These are phyloP conservation scores for Nyctereutes procyonoides DNA, from an alignment of 2,113 vertebrate species.

Conservation along the genomic window DNA sequence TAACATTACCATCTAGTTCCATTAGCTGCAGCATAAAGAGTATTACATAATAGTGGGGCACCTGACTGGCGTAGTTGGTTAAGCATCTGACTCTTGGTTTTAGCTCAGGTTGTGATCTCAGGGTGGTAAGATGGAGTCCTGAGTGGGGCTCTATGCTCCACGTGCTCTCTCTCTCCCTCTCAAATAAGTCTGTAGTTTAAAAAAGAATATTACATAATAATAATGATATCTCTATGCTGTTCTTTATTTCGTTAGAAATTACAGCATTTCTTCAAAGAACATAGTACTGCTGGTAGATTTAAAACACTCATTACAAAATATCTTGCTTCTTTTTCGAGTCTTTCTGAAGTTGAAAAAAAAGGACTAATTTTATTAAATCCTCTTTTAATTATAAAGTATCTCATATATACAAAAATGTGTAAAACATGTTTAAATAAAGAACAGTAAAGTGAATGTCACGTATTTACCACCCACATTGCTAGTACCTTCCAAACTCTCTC, in stretches of 20 bases:
- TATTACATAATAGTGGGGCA: neutral
- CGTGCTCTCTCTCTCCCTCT: neutral
- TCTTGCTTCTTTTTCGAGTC: neutral
- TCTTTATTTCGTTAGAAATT: constrained; percentile 47
- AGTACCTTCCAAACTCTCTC: neutral
- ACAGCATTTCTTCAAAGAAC: neutral
- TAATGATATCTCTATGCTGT: neutral
- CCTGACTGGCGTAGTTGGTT: neutral
- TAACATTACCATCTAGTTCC: neutral
- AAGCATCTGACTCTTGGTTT: neutral
- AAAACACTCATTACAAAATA: neutral
- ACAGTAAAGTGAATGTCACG: neutral
- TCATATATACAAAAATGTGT: neutral
- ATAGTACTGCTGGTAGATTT: neutral
- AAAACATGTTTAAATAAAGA: neutral
- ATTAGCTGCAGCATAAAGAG: neutral
- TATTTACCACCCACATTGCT: neutral
- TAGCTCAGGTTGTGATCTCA: neutral
- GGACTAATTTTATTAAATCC: neutral
- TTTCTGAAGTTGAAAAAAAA: neutral
- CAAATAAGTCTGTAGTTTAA: neutral
- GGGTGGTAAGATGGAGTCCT: neutral
- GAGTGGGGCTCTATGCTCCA: neutral
- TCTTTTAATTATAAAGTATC: neutral
- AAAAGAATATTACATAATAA: neutral